A percentile compares a stretch with the other conserved stretches of the same genome.
phyloP scores from a whole-genome alignment of 2,113 vertebrate species.

The Sceloporus undulatus region DNA sequence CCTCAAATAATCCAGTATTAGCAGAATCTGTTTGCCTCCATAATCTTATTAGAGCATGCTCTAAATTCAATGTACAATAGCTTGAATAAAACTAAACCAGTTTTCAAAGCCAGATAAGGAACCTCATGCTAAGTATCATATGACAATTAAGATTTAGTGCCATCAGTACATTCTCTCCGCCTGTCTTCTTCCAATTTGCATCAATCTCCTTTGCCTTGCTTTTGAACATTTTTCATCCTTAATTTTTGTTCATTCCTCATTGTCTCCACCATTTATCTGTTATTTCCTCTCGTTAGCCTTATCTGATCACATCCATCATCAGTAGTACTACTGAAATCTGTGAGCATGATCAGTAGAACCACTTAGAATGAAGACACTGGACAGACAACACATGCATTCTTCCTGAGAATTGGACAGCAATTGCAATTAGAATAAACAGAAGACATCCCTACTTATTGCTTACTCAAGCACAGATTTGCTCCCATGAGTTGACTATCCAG shows the following conservation, averaged over 20 bases:
- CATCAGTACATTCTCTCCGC: neutral
- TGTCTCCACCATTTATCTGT: neutral
- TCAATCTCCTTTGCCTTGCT: neutral
- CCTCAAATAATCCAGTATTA: no score
- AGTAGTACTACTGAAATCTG: neutral
- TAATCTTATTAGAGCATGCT: no score
- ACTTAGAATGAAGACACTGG: neutral
- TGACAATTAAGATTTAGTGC: neutral
- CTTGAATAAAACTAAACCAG: neutral
- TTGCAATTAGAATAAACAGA: neutral
- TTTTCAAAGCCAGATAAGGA: neutral
- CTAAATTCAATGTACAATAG: neutral
- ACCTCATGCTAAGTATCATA: neutral
- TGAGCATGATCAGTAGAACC: neutral
- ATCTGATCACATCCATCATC: neutral
- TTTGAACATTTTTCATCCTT: slow-evolving; percentile 30
- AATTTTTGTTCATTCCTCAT: neutral
- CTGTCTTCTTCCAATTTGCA: neutral
- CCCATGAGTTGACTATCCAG: neutral
- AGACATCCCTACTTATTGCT: neutral
- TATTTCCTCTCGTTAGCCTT: neutral
- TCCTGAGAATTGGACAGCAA: neutral
- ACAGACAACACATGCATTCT: fast-evolving
- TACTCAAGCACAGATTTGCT: neutral
- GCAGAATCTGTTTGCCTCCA: neutral